Conservation (phyloP, 2,113 vertebrate genomes). For the Sarotherodon lohbergeri region DNA sequence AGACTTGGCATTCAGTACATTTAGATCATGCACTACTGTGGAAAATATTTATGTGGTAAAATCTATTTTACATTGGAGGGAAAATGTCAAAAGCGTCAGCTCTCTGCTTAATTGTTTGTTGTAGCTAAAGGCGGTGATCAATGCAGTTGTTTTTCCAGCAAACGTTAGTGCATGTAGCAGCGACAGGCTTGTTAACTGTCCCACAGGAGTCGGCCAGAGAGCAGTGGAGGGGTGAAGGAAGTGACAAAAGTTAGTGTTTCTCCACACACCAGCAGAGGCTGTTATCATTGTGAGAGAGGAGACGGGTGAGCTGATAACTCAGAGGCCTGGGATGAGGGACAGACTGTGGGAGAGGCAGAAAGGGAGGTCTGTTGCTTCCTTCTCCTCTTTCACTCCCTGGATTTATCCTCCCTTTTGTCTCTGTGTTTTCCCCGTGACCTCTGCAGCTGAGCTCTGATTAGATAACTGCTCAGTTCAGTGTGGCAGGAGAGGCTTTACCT, state of each 20-base stretch:
- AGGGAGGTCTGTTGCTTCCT: constrained; percentile 34
- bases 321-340: constrained; percentile 4
- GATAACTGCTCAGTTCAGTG: constrained; percentile 1
- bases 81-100: not conserved
- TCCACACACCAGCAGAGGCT: constrained; percentile 39
- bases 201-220: not conserved
- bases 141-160: not conserved
- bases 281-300: constrained; percentile 67
- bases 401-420: not conserved
- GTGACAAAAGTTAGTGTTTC: constrained; percentile 54
- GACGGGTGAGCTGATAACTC: constrained; percentile 48
- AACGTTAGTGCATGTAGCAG: not conserved
- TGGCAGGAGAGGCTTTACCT: not conserved
- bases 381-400: constrained; percentile 37
- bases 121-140: not conserved
- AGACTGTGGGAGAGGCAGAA: constrained; percentile 17
- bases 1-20: not conserved
- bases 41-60: not conserved
- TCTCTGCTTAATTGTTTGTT: not conserved
- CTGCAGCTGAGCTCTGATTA: constrained; percentile 4
- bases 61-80: not conserved
- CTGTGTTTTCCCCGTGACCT: constrained; percentile 4
- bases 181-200: constrained; percentile 9
- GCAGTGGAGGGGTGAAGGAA: constrained; percentile 25
- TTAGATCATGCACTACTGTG: not conserved